Evolutionary conservation across 2,113 vertebrate species (phyloP).

Genomic region (Ictalurus furcatus): DNA sequence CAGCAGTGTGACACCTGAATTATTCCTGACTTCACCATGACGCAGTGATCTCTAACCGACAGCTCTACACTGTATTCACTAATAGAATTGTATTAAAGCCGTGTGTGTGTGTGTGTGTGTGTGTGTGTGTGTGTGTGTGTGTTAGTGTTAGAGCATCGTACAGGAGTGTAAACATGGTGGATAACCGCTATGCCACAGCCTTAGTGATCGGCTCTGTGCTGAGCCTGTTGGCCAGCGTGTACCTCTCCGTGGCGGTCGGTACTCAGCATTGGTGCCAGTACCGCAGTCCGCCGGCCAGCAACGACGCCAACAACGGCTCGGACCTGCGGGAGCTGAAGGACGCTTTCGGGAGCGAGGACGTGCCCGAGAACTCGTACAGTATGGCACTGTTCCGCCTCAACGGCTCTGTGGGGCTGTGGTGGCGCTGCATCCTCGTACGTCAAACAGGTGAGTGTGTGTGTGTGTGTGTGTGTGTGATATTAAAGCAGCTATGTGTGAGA

Average conservation of each 20-base stretch:
- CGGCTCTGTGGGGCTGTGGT: conserved; percentile 89
- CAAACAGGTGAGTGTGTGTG: conserved; percentile 72
- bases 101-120: not conserved
- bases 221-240: conserved; percentile 91
- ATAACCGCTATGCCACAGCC: conserved; percentile 95
- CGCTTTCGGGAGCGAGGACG: conserved; percentile 73
- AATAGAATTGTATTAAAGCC: not conserved
- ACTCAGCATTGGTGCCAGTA: conserved; percentile 97
- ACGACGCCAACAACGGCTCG: conserved; percentile 72
- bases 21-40: not conserved
- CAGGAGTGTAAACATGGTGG: conserved; percentile 76
- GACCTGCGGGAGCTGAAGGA: conserved; percentile 62
- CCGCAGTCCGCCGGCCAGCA: conserved; percentile 71
- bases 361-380: conserved; percentile 78
- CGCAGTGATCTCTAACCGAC: not conserved
- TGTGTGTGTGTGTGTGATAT: not conserved
- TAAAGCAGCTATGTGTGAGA: not conserved
- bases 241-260: conserved; percentile 90
- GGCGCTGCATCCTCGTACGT: conserved; percentile 85
- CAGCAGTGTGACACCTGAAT: not conserved
- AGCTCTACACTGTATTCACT: not conserved
- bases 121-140: not conserved
- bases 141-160: not conserved
- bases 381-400: conserved; percentile 80
- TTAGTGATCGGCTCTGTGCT: conserved; percentile 94